Evolutionary conservation across 2,797 vertebrate genomes (phyloP).

Genomic region (Rhadinocentrus ornatus): DNA sequence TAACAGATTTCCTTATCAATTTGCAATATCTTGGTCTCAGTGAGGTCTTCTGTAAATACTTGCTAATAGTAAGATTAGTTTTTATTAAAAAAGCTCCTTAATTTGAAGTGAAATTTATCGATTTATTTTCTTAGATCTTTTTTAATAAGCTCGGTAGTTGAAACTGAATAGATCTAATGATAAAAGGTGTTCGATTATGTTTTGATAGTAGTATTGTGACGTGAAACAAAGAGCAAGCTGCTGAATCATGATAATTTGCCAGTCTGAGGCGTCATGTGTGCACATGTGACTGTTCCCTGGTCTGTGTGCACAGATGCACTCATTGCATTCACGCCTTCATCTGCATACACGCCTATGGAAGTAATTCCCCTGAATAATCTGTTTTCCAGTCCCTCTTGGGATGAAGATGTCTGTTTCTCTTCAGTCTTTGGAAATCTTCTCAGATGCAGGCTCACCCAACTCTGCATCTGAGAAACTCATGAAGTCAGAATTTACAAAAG

Average conservation of each 20-base stretch:
- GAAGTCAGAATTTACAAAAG: not conserved
- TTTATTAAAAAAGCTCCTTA: not conserved
- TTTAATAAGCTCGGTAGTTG: not conserved
- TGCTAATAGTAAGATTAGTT: not conserved
- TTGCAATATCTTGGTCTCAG: not conserved
- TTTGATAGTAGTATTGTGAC: constrained; percentile 9
- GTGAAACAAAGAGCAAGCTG: constrained; percentile 39
- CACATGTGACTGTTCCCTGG: constrained; percentile 19
- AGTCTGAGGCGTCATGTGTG: not conserved
- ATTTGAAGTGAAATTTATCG: not conserved
- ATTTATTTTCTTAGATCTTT: not conserved
- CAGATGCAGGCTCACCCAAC: not conserved
- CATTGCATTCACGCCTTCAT: constrained; percentile 12
- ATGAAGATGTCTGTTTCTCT: constrained; percentile 34
- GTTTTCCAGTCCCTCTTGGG: constrained; percentile 40
- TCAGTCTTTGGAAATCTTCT: constrained; percentile 23
- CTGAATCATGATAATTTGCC: not conserved
- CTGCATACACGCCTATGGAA: constrained; percentile 9
- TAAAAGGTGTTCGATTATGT: not conserved
- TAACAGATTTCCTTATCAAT: not conserved
- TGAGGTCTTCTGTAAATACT: not conserved
- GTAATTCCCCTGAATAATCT: constrained; percentile 48
- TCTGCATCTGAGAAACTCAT: constrained; percentile 5
- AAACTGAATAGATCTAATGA: not conserved
- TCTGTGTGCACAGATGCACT: not conserved